Evolutionary conservation across 2,113 vertebrate genomes (phyloP), one percentile per base, ranked within the genome.

Genomic region (Lanius ludovicianus): DNA sequence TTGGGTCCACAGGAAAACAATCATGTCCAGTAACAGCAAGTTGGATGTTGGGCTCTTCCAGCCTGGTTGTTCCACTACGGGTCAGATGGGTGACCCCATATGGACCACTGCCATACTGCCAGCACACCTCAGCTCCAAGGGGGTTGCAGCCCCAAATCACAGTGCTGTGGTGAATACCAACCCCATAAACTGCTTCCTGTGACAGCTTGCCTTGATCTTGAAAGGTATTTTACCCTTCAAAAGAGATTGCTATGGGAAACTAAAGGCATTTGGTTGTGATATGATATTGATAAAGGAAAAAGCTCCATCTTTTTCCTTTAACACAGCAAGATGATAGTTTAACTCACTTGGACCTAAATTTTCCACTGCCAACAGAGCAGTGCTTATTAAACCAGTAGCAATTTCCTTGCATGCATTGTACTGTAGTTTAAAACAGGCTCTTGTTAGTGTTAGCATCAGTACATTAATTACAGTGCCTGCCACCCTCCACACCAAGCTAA

Each of bases 121-220:
- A 7, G 21, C 52, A 49, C 14, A 22, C 22, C 42, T 62, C 69
- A 52, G 46, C 69, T 35, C 52, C 65, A 28, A 7, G 2, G 44
- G n/a, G 5, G 1, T 5, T 73, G 19, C 37, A 31, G 52, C 13
- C 65, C 64, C 78, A 85, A 49, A 59, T 41, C 65, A 31, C 27
- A 0, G 0, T 2, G 20, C n/a, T 41, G 47, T 52, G 56, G n/a
- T 42, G 42, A 41, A 31, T 6, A 10, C 0, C 56, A 77, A 16
- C 7, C 39, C 47, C 60, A 59, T 37, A 39, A 63, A 46, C 35
- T 67, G 23, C 39, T 39, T 20, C 39, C 39, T 41, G 23, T 23
- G 59, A 28, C 10, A 39, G 31, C 33, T 3, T 67, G 33, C n/a
- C 37, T 63, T 52, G 7, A 39, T 7, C 31, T 15, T 41, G 10